Conservation (phyloP, 2,888 invertebrate genomes). For the Nasonovia ribisnigri region DNA sequence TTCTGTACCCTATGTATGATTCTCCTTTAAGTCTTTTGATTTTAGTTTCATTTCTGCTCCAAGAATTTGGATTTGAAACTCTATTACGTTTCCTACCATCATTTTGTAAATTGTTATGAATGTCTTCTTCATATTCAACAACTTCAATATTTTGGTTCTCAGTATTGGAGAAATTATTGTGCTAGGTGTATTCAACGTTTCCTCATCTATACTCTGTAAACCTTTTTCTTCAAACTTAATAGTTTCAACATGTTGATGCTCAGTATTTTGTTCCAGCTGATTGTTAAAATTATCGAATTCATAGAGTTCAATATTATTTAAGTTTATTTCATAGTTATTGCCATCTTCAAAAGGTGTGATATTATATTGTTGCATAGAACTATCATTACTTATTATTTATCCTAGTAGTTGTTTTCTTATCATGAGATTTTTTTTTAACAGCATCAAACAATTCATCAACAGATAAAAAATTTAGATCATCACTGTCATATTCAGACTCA, state of each 20-base stretch:
- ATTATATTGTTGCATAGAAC: neutral
- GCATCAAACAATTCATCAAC: no score
- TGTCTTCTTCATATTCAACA: neutral
- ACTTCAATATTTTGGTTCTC: neutral
- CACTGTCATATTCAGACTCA: no score
- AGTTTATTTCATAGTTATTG: conserved; percentile 18
- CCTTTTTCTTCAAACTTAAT: neutral
- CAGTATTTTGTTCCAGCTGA: conserved; percentile 18
- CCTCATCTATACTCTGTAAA: neutral
- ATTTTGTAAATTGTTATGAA: neutral
- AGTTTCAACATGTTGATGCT: conserved; percentile 13
- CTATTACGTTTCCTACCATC: neutral
- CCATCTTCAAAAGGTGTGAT: conserved; percentile 2
- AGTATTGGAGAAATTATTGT: conserved; percentile 7
- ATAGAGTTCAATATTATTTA: conserved; percentile 23
- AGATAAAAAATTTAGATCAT: no score
- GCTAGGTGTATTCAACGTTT: conserved; percentile 24
- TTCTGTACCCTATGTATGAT: neutral
- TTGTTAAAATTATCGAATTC: conserved; percentile 21
- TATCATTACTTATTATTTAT: no score
- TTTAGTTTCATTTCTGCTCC: neutral
- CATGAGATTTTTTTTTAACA: no score
- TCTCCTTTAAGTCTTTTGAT: neutral
- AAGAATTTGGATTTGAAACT: neutral
- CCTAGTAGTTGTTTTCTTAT: no score